Evolutionary conservation across 2,113 vertebrate genomes (phyloP), one percentile per base, ranked within the genome.

Genomic region (Nyctibius bracteatus): DNA sequence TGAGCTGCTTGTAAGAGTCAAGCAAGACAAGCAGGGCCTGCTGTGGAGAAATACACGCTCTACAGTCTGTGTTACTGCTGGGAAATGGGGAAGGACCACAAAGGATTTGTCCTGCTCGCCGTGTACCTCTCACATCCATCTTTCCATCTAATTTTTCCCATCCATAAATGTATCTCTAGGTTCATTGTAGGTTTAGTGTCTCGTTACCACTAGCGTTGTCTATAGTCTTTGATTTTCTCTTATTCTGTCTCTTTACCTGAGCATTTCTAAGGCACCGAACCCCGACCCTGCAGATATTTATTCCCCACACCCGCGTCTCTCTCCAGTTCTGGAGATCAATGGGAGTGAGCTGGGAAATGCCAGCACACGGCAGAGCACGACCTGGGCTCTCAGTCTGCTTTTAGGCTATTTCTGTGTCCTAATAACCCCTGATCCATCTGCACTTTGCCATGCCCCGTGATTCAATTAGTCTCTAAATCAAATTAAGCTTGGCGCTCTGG

Each of bases 321-420:
- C 35, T 37, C 58, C 0, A 0, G 24, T 72, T 43, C 79, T 49
- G 75, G 62, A 68, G 51, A 18, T 17, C 13, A 5, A 33, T 1
- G 28, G 51, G 39, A 49, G 11, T 0, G 6, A 73, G 86, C 30
- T 28, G 39, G n/a, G 90, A 44, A 47, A 47, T 37, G 44, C 57
- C 88, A 41, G 16, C 66, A 54, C 21, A 0, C 13, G 8, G 65
- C 63, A 23, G 7, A 41, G 61, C 6, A 1, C 0, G 0, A 46
- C 62, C 58, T 14, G 44, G 39, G 18, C 24, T 3, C 14, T 22
- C 67, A 10, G 14, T 4, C 30, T 16, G 22, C 68, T 63, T 54
- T 72, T 28, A 31, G 57, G 71, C 54, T 67, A 3, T 72, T 89
- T 67, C 74, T 46, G 57, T 31, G 54, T 23, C 15, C 37, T 10